Percentiles rank a stretch among this genome's conserved stretches.
Conservation (phyloP, 2,797 vertebrate genomes). For the Rhinophrynus dorsalis region DNA sequence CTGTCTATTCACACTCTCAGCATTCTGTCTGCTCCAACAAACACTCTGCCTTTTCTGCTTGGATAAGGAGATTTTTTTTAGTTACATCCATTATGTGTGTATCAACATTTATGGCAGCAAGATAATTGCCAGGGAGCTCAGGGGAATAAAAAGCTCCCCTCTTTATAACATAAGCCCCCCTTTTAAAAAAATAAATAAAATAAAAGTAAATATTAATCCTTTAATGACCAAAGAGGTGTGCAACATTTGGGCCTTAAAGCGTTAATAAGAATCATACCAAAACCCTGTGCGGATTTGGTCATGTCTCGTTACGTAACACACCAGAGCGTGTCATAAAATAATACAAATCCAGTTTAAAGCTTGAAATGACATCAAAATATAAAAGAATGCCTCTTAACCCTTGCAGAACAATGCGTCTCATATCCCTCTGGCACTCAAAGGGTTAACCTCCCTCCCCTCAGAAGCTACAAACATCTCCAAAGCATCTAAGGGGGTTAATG, state of each 20-base stretch:
- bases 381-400: too few species aligned
- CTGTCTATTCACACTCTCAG: conserved; percentile 73
- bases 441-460: too few species aligned
- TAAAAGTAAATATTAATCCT: conserved; percentile 72
- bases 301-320: conserved; percentile 23
- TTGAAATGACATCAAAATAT: too few species aligned
- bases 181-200: conserved; percentile 34
- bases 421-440: too few species aligned
- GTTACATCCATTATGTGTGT: conserved; percentile 76
- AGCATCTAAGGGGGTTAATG: too few species aligned
- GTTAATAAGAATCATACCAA: conserved; percentile 67
- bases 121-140: conserved; percentile 75
- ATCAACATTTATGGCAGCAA: conserved; percentile 79
- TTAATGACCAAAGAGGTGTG: too few species aligned
- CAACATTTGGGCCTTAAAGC: too few species aligned
- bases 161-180: conserved; percentile 59
- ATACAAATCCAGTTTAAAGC: too few species aligned
- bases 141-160: conserved; percentile 70
- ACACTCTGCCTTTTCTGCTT: conserved; percentile 76
- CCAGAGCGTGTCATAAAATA: too few species aligned
- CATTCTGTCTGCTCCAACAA: conserved; percentile 77
- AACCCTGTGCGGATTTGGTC: conserved; percentile 52
- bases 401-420: too few species aligned
- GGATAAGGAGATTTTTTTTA: conserved; percentile 75
- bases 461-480: too few species aligned